Evolutionary conservation across 1,140 invertebrate species (phyloP), one percentile per base, ranked within the genome.

Genomic region (Drosophila sproati): DNA sequence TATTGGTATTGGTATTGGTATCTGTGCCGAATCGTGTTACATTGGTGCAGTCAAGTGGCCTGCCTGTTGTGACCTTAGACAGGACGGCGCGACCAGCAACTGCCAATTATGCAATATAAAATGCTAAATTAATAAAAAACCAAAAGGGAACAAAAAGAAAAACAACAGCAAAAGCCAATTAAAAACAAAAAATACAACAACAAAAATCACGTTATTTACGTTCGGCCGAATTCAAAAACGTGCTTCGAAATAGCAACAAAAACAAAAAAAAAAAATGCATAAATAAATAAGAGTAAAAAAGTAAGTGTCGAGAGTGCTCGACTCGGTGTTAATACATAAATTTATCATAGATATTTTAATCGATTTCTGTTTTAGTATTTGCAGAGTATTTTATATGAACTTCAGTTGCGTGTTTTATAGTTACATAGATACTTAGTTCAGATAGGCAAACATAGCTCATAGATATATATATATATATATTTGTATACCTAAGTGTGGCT

Each of bases 31-130:
- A 31, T 29, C 52, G 60, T 59, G 59, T 64, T 47, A 41, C 54
- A 7, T 63, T 37, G 32, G 43, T 57, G 35, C 52, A 74, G 52
- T 75, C 45, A 75, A 75, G 73, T 75, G 54, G 39, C 34, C 35
- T 55, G 64, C 31, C 34, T 57, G 31, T 57, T 74, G 20, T 78
- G 71, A 82, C 74, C 75, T 82, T 82, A 78, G 76, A 69, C 80
- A 78, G 59, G 68, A 51, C 67, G 39, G 35, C 34, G 37, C 34
- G 67, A 63, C 67, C 55, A 78, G 83, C 73, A 83, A 85, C 81
- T 83, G 81, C 62, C 81, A 83, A 83, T 83, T 83, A 83, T 83
- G 81, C 73, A 85, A 83, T 85, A 83, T 80, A 83, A 77, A 80
- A 77, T 64, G 35, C 75, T 60, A 77, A 82, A 82, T 82, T 82